These are phyloP conservation scores for Clarias platycephalus DNA, from an alignment of 2,797 vertebrate genomes.

Conservation along the genomic window DNA sequence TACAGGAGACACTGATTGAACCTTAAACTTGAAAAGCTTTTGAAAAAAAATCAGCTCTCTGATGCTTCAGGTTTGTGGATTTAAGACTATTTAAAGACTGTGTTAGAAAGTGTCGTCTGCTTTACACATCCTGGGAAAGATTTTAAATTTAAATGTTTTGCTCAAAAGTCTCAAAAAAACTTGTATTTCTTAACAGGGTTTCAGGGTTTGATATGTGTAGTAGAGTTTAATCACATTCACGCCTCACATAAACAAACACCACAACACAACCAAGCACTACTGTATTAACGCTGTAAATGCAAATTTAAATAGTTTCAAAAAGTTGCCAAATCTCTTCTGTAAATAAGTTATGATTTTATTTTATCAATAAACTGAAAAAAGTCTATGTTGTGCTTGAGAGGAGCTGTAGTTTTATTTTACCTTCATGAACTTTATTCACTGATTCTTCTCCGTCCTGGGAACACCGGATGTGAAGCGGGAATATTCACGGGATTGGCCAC, in stretches of 20 bases:
- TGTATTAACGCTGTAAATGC: background rate
- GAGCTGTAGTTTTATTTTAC: background rate
- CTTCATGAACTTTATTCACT: background rate
- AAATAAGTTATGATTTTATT: background rate
- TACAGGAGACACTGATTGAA: background rate
- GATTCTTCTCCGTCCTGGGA: background rate
- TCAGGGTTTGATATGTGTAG: background rate
- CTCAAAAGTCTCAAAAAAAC: background rate
- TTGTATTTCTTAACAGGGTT: background rate
- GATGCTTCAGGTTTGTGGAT: background rate
- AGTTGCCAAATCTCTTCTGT: background rate
- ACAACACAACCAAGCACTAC: background rate
- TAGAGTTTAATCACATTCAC: background rate
- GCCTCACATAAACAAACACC: background rate
- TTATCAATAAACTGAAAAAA: conserved; percentile 2
- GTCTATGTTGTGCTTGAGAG: background rate
- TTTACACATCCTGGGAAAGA: background rate
- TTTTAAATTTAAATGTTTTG: background rate
- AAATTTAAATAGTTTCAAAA: background rate
- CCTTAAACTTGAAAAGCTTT: background rate
- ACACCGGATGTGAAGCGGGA: background rate
- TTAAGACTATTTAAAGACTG: conserved; percentile 7
- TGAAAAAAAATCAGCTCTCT: background rate
- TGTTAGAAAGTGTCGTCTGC: background rate
- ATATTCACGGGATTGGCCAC: background rate